Conservation (phyloP, 2,113 vertebrate genomes). For the Laticauda colubrina region DNA sequence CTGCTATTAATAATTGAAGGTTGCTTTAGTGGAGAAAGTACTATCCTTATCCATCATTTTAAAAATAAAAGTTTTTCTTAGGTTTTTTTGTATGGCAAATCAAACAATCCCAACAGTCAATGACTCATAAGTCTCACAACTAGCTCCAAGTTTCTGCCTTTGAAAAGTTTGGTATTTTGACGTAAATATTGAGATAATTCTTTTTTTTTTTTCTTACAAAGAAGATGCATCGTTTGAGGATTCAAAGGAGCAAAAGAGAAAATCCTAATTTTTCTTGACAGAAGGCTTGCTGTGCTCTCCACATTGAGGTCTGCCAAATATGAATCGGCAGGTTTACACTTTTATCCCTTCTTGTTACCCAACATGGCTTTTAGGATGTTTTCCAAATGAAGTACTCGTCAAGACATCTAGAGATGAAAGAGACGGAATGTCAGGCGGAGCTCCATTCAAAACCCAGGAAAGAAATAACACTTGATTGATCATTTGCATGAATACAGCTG, state of each 20-base stretch:
- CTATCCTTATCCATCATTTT: slow-evolving; percentile 40
- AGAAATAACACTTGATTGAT: too few species aligned
- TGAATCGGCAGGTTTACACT: slow-evolving; percentile 64
- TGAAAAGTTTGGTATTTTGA: slow-evolving; percentile 73
- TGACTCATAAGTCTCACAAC: slow-evolving; percentile 45
- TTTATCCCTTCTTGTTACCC: slow-evolving; percentile 70
- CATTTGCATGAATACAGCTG: too few species aligned
- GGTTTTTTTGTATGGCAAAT: slow-evolving; percentile 49
- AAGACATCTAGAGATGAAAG: slow-evolving; percentile 65
- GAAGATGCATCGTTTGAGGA: slow-evolving; percentile 69
- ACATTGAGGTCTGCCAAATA: slow-evolving; percentile 64
- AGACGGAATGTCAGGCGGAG: too few species aligned
- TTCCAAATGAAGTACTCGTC: slow-evolving; percentile 63
- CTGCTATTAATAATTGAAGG: slow-evolving; percentile 55
- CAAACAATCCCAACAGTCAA: slow-evolving; percentile 44
- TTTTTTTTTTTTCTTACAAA: slow-evolving; percentile 69
- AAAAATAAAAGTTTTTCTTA: slow-evolving; percentile 48
- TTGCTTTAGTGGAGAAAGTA: slow-evolving; percentile 44
- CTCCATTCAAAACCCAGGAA: too few species aligned
- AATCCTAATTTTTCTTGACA: slow-evolving; percentile 72
- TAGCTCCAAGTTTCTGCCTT: slow-evolving; percentile 63
- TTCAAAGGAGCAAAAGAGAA: slow-evolving; percentile 69
- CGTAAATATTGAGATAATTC: slow-evolving; percentile 69
- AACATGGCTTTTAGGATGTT: slow-evolving; percentile 66
- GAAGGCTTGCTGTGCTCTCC: slow-evolving; percentile 66